Evolutionary conservation across 2,888 invertebrate species (phyloP), one percentile per base, ranked within the genome.

Genomic region (Aporophyla nigra): DNA sequence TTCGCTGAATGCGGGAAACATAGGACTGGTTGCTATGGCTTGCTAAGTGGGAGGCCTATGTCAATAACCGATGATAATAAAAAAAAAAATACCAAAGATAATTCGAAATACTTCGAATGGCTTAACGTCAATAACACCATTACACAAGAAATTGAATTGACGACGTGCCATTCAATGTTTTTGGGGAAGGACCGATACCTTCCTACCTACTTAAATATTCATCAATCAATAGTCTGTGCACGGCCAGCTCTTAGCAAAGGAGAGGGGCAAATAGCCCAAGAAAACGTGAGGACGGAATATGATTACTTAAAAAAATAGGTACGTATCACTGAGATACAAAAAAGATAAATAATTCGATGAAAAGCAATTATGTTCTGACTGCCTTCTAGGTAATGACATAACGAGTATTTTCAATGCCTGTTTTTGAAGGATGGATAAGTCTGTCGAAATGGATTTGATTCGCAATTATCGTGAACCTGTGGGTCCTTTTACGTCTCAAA

Each of bases 171-270:
- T n/a, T 66, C 51, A 24, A 51, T 54, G 27, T 27, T 71, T 71
- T 62, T 43, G 14, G 24, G 27, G 19, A 53, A 24, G 24, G 51
- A 10, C 14, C 16, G 40, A 43, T 33, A 59, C 3, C 33, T 69
- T 77, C n/a, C 12, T 67, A 63, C 21, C 43, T 46, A 40, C 33
- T 56, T 62, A 59, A 82, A 70, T 80, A 82, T 70, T 76, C 83
- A 70, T 53, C 56, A 62, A 70, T 82, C 59, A 70, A 66, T 70
- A 76, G 53, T 66, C 65, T 59, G 16, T 14, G 46, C 63, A 59
- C 24, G 49, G 24, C 19, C 53, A 71, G 33, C 43, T 40, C 21
- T 71, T 65, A 65, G 6, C 21, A 40, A 58, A 21, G 33, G 12
- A 27, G 46, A n/a, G 33, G 19, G 27, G 63, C 12, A 63, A 63